These are phyloP conservation scores for Oedothorax gibbosus DNA, from an alignment of 1,140 invertebrate species.

Conservation along the genomic window DNA sequence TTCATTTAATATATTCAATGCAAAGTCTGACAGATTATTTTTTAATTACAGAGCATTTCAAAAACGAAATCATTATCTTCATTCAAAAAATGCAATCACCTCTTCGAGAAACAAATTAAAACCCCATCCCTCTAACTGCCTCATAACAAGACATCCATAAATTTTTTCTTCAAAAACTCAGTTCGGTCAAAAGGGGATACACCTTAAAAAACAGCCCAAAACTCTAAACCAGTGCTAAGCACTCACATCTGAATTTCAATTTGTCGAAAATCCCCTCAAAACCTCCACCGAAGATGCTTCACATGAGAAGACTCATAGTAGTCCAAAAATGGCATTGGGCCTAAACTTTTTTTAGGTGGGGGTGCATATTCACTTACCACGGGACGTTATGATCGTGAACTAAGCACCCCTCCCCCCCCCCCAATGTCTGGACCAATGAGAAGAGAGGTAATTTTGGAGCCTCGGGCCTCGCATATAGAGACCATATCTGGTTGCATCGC, in stretches of 20 bases:
- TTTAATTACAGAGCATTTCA: no score
- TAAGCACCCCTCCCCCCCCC: slow-evolving; percentile 1
- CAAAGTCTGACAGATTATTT: no score
- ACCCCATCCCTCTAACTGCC: no score
- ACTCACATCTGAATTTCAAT: background rate
- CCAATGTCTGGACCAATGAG: slow-evolving; percentile 30
- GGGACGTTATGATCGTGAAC: slow-evolving; percentile 9
- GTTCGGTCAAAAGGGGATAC: no score
- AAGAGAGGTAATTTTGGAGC: slow-evolving; percentile 50
- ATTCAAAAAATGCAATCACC: no score
- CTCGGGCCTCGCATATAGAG: slow-evolving; percentile 48
- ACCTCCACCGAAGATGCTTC: slow-evolving; percentile 28
- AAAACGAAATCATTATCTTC: no score
- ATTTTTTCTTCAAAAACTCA: background rate
- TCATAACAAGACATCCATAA: no score
- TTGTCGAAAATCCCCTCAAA: slow-evolving; percentile 39
- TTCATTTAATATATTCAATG: no score
- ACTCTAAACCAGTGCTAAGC: no score
- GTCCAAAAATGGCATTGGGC: slow-evolving; percentile 56
- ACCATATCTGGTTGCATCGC: slow-evolving; percentile 54
- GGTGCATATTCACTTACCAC: slow-evolving; percentile 41
- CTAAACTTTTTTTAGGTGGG: slow-evolving; percentile 4
- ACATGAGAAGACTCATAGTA: slow-evolving; percentile 49
- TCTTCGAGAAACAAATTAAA: no score
- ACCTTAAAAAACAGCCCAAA: no score